Evolutionary conservation across 2,113 vertebrate genomes (phyloP).

Genomic region (Perognathus longimembris): DNA sequence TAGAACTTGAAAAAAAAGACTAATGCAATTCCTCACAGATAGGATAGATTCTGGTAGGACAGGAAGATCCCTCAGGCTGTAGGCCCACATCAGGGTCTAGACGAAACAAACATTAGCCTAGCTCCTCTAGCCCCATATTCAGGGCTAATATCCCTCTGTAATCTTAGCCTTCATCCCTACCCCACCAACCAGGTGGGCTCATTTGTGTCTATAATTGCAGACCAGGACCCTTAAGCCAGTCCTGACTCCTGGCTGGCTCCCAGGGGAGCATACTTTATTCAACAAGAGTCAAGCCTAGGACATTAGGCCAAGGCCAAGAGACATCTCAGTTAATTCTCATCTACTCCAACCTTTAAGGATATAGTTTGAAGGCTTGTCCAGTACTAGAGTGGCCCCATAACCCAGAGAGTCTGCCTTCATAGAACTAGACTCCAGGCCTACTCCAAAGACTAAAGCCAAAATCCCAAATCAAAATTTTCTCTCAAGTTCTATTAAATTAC

Average conservation of each 20-base stretch:
- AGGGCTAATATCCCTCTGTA: not conserved
- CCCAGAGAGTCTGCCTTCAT: not conserved
- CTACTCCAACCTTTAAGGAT: not conserved
- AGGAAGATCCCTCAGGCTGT: not conserved
- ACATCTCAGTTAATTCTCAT: not conserved
- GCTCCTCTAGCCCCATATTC: not conserved
- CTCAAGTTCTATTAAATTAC: not conserved
- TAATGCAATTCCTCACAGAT: not conserved
- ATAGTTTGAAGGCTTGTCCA: not conserved
- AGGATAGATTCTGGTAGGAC: not conserved
- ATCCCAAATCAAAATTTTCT: not conserved
- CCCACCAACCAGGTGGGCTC: no score
- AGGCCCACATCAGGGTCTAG: not conserved
- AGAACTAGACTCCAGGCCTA: not conserved
- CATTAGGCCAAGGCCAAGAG: not conserved
- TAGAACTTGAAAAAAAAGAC: slow-evolving; percentile 4
- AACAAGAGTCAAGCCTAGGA: not conserved
- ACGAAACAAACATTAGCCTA: not conserved
- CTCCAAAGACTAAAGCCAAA: not conserved
- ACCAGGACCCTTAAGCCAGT: not conserved
- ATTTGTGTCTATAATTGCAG: no score
- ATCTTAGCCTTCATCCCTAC: no score
- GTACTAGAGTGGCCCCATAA: no score
- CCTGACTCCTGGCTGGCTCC: not conserved
- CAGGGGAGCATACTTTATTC: not conserved